A percentile compares a stretch with the other conserved stretches of the same genome.
phyloP scores from a whole-genome alignment of 2,113 vertebrate genomes.

The Lepus timidus region DNA sequence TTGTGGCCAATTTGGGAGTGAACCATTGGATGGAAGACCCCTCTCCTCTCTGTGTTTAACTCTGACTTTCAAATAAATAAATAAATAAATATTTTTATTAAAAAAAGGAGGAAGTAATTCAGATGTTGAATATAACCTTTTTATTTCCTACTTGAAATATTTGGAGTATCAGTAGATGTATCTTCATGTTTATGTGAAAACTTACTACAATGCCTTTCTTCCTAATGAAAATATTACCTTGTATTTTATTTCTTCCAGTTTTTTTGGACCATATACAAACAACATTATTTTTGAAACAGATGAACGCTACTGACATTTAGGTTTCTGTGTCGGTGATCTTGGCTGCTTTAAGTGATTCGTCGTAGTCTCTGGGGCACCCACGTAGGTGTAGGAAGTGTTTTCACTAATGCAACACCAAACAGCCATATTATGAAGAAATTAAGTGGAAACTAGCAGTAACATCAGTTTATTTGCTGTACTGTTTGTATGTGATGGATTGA shows the following conservation, averaged over 20 bases:
- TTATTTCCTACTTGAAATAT: slow-evolving; percentile 43
- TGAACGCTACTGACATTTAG: slow-evolving; percentile 91
- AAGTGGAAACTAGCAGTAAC: slow-evolving; percentile 86
- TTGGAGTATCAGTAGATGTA: neutral
- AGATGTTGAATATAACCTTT: neutral
- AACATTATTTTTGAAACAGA: slow-evolving; percentile 88
- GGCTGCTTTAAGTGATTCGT: slow-evolving; percentile 96
- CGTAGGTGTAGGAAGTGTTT: slow-evolving; percentile 94
- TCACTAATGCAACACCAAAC: slow-evolving; percentile 94
- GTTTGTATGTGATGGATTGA: slow-evolving; percentile 37
- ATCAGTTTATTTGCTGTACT: neutral
- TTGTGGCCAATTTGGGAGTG: too few species aligned
- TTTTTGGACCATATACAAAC: slow-evolving; percentile 92
- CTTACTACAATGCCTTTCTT: slow-evolving; percentile 27
- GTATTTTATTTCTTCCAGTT: slow-evolving; percentile 87
- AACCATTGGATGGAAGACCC: too few species aligned
- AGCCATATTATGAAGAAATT: slow-evolving; percentile 93
- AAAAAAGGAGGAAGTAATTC: neutral
- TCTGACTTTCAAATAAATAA: too few species aligned
- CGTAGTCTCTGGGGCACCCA: slow-evolving; percentile 92
- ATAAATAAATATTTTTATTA: too few species aligned
- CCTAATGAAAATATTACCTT: slow-evolving; percentile 29
- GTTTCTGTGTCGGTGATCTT: slow-evolving; percentile 94
- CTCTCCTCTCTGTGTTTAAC: too few species aligned
- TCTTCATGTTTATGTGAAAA: slow-evolving; percentile 39